phyloP scores from a whole-genome alignment of 2,797 vertebrate genomes.

The Gymnothorax reevesii region DNA sequence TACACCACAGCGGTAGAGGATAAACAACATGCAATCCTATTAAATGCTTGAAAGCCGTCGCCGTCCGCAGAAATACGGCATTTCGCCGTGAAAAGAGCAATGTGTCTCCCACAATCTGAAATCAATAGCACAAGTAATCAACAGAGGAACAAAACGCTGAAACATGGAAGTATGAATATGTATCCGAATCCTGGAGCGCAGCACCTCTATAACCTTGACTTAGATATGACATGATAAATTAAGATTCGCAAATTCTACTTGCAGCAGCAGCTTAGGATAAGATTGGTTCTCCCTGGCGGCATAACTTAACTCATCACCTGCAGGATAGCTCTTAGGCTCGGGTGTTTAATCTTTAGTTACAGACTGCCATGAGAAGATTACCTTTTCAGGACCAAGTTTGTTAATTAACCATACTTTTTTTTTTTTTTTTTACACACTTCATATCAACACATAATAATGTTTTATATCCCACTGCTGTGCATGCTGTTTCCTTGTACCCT shows the following conservation, averaged over 20 bases:
- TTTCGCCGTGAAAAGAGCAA: conserved; percentile 62
- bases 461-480: not conserved
- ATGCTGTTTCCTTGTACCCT: not conserved
- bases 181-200: conserved; percentile 41
- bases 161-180: conserved; percentile 44
- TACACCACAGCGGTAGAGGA: conserved; percentile 50
- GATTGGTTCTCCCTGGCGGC: not conserved
- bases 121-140: conserved; percentile 63
- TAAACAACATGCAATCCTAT: conserved; percentile 71
- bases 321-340: not conserved
- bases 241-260: conserved; percentile 36
- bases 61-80: conserved; percentile 43
- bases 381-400: not conserved
- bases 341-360: conserved; percentile 18
- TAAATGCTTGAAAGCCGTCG: conserved; percentile 65
- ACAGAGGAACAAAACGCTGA: conserved; percentile 37
- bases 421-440: not conserved
- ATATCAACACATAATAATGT: not conserved
- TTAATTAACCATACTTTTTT: not conserved
- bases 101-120: conserved; percentile 61
- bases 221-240: conserved; percentile 62
- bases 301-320: not conserved
- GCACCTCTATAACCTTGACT: conserved; percentile 44
- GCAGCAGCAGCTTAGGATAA: not conserved
- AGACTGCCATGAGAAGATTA: not conserved